A percentile compares a stretch with the other conserved stretches of the same genome.
Evolutionary conservation across 2,797 vertebrate genomes (phyloP).

Genomic region (Coccyzus lansbergi): DNA sequence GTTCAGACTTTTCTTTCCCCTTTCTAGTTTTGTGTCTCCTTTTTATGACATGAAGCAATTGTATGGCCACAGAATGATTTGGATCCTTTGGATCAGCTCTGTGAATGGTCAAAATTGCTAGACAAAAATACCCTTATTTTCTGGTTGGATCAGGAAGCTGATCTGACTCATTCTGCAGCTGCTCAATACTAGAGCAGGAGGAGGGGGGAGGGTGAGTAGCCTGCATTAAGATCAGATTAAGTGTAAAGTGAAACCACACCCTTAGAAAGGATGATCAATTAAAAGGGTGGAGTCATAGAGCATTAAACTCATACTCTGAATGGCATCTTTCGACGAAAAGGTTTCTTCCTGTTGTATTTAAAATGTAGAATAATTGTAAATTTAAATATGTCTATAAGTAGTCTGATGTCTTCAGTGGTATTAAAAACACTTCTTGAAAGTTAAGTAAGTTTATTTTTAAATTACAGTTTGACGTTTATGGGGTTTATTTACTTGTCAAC

Average conservation of each 20-base stretch:
- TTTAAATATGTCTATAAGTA: neutral
- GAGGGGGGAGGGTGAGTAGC: neutral
- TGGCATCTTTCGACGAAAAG: neutral
- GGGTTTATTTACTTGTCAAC: neutral
- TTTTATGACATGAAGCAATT: neutral
- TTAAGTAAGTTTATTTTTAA: neutral
- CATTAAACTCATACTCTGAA: neutral
- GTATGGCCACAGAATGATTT: neutral
- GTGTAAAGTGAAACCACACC: neutral
- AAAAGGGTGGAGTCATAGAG: neutral
- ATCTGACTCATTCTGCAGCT: neutral
- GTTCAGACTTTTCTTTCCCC: neutral
- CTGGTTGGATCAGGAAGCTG: neutral
- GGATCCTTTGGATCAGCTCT: neutral
- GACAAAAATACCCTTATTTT: neutral
- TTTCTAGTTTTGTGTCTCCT: neutral
- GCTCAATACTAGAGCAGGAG: neutral
- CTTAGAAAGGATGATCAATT: neutral
- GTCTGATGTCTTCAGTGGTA: neutral
- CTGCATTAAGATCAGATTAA: neutral
- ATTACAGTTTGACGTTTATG: neutral
- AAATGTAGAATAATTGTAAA: neutral
- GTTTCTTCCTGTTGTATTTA: neutral
- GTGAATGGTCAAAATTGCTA: neutral
- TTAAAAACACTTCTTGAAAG: neutral